phyloP scores from a whole-genome alignment of 2,888 invertebrate genomes.

The Drosophila buzzatii region DNA sequence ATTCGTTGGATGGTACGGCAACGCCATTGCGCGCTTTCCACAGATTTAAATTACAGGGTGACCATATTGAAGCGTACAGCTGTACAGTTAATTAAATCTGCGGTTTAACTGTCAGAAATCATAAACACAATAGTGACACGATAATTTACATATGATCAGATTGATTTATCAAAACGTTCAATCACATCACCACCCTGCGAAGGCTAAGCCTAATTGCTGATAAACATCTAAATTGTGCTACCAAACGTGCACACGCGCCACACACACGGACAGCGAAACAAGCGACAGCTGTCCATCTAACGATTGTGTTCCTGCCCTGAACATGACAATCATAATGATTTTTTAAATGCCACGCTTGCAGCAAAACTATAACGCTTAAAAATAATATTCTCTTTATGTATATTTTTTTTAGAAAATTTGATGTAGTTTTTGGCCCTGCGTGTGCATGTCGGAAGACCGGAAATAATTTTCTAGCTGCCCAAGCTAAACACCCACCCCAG shows the following conservation, averaged over 20 bases:
- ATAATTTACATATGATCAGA: conserved; percentile 75
- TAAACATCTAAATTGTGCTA: conserved; percentile 73
- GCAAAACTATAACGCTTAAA: conserved; percentile 67
- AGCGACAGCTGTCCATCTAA: conserved; percentile 63
- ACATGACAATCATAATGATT: conserved; percentile 71
- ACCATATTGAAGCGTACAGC: conserved; percentile 35
- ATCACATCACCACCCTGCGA: conserved; percentile 56
- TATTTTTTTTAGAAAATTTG: conserved; percentile 32
- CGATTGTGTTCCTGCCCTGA: conserved; percentile 32
- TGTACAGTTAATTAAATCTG: conserved; percentile 70
- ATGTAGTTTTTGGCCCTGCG: conserved; percentile 29
- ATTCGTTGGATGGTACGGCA: conserved; percentile 7
- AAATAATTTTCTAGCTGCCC: conserved; percentile 79
- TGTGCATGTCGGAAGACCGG: conserved; percentile 79
- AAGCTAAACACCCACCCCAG: conserved; percentile 53
- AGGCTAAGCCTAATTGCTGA: conserved; percentile 77
- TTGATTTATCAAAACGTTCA: conserved; percentile 71
- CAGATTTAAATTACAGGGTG: conserved; percentile 21
- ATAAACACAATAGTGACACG: conserved; percentile 28
- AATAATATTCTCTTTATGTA: conserved; percentile 49
- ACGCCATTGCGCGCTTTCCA: not conserved
- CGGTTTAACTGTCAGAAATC: conserved; percentile 29
- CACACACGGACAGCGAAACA: conserved; percentile 25
- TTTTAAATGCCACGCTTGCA: conserved; percentile 70
- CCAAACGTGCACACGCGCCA: conserved; percentile 54